Evolutionary conservation across 2,888 invertebrate genomes (phyloP).

Genomic region (Spicauda simplicius): DNA sequence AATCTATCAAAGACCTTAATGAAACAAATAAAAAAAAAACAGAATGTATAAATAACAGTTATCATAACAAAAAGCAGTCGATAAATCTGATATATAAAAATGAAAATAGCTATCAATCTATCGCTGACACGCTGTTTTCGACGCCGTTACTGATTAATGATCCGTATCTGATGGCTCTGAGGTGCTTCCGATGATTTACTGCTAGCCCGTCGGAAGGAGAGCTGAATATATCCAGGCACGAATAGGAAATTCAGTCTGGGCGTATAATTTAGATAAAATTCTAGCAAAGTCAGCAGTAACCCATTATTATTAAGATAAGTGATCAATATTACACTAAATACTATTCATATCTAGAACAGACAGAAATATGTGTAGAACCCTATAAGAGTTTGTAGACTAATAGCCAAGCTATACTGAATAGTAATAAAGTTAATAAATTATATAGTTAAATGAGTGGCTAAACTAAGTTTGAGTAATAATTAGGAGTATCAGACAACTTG

Average conservation of each 20-base stretch:
- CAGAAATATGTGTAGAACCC: no score
- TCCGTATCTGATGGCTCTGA: constrained; percentile 39
- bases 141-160: constrained; percentile 46
- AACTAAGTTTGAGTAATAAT: no score
- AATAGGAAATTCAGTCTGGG: constrained; percentile 1
- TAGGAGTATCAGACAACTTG: no score
- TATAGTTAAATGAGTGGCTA: no score
- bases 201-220: constrained; percentile 31
- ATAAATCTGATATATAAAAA: constrained; percentile 6
- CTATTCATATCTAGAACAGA: no score
- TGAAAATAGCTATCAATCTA: constrained; percentile 42
- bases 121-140: constrained; percentile 42
- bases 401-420: no score
- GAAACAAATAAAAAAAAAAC: no score
- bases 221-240: constrained; percentile 28
- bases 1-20: no score
- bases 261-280: background rate
- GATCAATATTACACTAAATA: no score
- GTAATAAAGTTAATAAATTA: no score
- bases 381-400: no score
- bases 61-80: background rate
- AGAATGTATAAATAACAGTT: background rate
- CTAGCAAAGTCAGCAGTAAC: background rate
- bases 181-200: constrained; percentile 43
- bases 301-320: background rate